Conservation (phyloP, 2,113 vertebrate genomes). For the Myotis lucifugus region DNA sequence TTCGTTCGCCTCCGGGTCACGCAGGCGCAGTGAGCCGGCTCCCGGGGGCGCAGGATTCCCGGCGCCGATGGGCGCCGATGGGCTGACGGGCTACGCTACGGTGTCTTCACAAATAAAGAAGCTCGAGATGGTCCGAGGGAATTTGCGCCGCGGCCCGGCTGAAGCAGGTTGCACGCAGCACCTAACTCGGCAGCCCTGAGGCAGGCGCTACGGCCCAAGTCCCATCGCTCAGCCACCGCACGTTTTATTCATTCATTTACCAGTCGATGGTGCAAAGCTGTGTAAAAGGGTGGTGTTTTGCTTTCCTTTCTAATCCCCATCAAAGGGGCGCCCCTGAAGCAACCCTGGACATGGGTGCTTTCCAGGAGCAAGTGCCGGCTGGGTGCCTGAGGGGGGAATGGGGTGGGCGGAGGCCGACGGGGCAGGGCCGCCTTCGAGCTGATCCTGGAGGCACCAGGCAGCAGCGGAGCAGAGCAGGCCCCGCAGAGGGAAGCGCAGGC, state of each 20-base stretch:
- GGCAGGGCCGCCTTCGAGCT: fast-evolving
- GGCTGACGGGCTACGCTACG: no score
- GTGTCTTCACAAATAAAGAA: not conserved
- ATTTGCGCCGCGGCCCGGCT: not conserved
- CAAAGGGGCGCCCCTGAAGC: no score
- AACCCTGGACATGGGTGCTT: no score
- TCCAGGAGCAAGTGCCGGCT: not conserved
- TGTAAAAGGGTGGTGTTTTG: no score
- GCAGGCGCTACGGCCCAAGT: no score
- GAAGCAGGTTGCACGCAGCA: not conserved
- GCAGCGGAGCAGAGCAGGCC: not conserved
- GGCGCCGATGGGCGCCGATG: no score
- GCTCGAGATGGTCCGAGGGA: fast-evolving
- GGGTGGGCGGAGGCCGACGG: not conserved
- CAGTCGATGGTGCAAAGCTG: no score
- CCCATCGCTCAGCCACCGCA: no score
- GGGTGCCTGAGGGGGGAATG: no score
- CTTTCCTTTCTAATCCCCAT: no score
- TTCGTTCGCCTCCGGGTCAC: not conserved
- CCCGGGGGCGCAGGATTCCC: not conserved
- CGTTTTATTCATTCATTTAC: no score
- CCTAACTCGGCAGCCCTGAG: not conserved
- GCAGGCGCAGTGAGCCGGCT: not conserved
- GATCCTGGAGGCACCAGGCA: not conserved
- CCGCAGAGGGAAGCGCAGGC: not conserved